Evolutionary conservation across 2,113 vertebrate genomes (phyloP).

Genomic region (Trachemys scripta): DNA sequence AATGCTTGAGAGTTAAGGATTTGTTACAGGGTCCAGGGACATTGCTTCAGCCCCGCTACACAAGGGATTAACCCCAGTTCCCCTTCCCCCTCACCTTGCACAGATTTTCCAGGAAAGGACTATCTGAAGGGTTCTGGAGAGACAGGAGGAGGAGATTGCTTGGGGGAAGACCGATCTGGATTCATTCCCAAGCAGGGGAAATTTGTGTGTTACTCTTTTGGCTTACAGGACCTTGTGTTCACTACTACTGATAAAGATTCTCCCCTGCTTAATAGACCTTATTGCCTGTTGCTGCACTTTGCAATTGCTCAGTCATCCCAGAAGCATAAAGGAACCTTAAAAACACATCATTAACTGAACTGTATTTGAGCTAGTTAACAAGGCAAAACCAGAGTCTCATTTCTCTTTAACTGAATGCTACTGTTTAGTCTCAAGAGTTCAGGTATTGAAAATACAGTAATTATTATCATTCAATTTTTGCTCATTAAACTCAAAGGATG

Average conservation of each 20-base stretch:
- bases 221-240: background rate
- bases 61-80: background rate
- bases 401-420: conserved; percentile 8
- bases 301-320: background rate
- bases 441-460: conserved; percentile 9
- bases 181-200: background rate
- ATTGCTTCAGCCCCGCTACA: fast-evolving
- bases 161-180: background rate
- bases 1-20: background rate
- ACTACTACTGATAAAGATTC: background rate
- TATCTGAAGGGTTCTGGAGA: background rate
- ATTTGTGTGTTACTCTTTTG: background rate
- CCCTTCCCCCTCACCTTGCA: background rate
- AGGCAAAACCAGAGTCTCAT: conserved; percentile 16
- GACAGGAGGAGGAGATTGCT: background rate
- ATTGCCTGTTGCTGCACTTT: background rate
- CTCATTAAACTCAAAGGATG: conserved; percentile 15
- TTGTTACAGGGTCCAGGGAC: no score
- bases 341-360: background rate
- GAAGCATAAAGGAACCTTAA: conserved; percentile 14
- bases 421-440: background rate
- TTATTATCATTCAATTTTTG: conserved; percentile 26
- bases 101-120: background rate
- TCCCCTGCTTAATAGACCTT: fast-evolving
- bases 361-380: conserved; percentile 13